Evolutionary conservation across 2,113 vertebrate species (phyloP).

Genomic region (Ramphastos sulfuratus): DNA sequence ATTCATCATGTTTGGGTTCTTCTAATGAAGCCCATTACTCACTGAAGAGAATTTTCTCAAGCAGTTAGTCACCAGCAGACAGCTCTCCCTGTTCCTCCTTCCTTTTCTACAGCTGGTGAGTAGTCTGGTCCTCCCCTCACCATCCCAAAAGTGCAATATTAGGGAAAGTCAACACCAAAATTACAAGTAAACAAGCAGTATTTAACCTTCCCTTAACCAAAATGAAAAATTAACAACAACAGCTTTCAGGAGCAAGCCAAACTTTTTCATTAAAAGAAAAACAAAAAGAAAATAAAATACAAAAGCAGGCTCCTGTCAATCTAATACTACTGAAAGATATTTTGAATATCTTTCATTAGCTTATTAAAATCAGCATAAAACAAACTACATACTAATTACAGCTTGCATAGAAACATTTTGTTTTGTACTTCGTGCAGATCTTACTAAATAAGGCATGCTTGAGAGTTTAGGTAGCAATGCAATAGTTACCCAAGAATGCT

Average conservation of each 20-base stretch:
- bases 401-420: constrained; percentile 68
- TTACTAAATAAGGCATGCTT: constrained; percentile 71
- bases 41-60: constrained; percentile 26
- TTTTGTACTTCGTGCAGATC: constrained; percentile 72
- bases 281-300: background rate
- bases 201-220: constrained; percentile 39
- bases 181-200: constrained; percentile 37
- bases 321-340: constrained; percentile 23
- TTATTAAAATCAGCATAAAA: constrained; percentile 46
- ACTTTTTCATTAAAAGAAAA: constrained; percentile 17
- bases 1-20: constrained; percentile 41
- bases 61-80: constrained; percentile 38
- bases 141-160: constrained; percentile 47
- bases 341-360: constrained; percentile 27
- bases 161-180: constrained; percentile 39
- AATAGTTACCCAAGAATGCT: constrained; percentile 6
- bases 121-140: background rate
- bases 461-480: constrained; percentile 24
- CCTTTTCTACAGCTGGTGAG: background rate
- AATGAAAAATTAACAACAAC: background rate
- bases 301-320: constrained; percentile 14
- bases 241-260: constrained; percentile 6
- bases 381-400: constrained; percentile 19
- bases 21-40: constrained; percentile 62
- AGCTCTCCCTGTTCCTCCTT: constrained; percentile 22